Evolutionary conservation across 2,797 vertebrate species (phyloP).

Genomic region (Rhabdomys pumilio): DNA sequence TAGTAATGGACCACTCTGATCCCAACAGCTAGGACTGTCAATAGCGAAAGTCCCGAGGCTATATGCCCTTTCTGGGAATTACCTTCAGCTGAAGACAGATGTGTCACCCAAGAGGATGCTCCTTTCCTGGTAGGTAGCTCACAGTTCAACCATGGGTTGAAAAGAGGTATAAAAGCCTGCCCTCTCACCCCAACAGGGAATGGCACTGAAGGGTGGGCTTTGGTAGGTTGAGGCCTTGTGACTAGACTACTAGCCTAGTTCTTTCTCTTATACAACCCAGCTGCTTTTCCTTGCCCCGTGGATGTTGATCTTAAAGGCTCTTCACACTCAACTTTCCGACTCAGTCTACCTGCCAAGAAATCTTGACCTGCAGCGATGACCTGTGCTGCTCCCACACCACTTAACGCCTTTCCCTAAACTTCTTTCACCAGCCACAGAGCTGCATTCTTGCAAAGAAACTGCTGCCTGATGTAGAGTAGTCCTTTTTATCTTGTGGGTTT

Average conservation of each 20-base stretch:
- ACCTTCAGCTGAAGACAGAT: conserved; percentile 15
- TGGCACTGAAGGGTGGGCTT: neutral
- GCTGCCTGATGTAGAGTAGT: neutral
- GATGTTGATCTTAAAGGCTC: neutral
- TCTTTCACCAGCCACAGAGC: neutral
- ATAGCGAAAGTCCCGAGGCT: neutral
- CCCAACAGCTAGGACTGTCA: neutral
- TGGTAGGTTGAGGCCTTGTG: neutral
- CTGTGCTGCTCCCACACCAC: neutral
- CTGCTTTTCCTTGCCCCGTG: neutral
- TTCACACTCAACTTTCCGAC: neutral
- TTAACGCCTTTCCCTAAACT: neutral
- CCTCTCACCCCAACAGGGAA: neutral
- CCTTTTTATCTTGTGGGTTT: conserved; percentile 46
- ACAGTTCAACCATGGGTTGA: neutral
- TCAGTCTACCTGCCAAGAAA: conserved; percentile 8
- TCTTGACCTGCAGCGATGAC: neutral
- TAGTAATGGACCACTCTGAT: neutral
- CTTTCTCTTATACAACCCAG: neutral
- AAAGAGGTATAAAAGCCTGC: neutral
- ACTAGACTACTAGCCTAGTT: neutral
- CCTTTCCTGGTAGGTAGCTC: neutral
- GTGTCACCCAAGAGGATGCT: accelerated
- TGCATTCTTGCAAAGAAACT: conserved; percentile 23
- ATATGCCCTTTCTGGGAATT: neutral